phyloP scores from a whole-genome alignment of 2,113 vertebrate species.

The Serinus canaria region DNA sequence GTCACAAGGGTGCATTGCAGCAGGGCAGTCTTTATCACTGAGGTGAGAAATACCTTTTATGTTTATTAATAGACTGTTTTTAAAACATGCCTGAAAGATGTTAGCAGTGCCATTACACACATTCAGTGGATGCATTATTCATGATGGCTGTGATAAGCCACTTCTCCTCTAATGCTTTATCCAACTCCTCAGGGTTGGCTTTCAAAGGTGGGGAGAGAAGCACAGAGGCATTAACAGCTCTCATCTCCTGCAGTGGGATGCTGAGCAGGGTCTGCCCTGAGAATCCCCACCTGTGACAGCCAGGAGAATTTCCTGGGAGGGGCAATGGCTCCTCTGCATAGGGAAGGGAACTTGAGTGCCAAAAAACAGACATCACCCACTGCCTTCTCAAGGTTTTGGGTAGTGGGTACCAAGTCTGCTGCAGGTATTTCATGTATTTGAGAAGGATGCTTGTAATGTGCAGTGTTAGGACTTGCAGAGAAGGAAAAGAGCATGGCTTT shows the following conservation, averaged over 20 bases:
- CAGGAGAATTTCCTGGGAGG: neutral
- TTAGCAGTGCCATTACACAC: neutral
- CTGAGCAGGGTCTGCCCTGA: neutral
- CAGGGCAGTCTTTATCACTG: neutral
- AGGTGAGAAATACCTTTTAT: constrained; percentile 9
- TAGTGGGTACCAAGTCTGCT: neutral
- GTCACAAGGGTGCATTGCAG: constrained; percentile 31
- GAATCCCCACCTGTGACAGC: neutral
- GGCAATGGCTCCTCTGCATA: neutral
- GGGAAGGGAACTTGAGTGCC: neutral
- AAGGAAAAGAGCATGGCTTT: neutral
- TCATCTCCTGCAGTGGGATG: neutral
- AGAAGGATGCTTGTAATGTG: neutral
- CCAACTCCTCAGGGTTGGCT: neutral
- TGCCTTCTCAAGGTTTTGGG: neutral
- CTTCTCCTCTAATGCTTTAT: neutral
- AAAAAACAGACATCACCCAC: neutral
- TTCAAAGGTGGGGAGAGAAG: neutral
- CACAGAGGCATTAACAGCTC: neutral
- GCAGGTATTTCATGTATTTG: neutral
- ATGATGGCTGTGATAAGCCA: neutral
- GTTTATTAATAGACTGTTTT: constrained; percentile 11
- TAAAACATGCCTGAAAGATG: neutral
- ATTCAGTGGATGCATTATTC: constrained; percentile 3
- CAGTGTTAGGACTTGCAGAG: neutral